Percentiles rank a stretch among this genome's conserved stretches.
These are phyloP conservation scores for Patella vulgata DNA, from an alignment of 1,140 invertebrate species.

Conservation along the genomic window DNA sequence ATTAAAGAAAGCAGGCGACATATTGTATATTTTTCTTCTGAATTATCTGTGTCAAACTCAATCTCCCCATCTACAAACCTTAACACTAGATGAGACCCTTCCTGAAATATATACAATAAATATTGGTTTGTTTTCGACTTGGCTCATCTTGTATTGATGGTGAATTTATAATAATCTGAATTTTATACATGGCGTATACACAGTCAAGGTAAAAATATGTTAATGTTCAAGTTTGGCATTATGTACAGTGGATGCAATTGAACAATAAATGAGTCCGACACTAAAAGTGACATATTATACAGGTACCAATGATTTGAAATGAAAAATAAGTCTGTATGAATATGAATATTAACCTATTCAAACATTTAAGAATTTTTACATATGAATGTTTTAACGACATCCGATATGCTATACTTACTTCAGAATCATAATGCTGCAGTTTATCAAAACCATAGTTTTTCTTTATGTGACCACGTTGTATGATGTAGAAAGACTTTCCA, in stretches of 20 bases:
- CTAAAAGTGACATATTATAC: not conserved
- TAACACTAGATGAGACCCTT: slow-evolving; percentile 39
- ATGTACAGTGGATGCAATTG: not conserved
- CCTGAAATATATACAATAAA: slow-evolving; percentile 19
- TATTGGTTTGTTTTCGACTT: not conserved
- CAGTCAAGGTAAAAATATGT: not conserved
- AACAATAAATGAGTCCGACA: not conserved
- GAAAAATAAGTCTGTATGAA: too few species aligned
- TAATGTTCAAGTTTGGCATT: too few species aligned
- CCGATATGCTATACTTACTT: slow-evolving; percentile 21
- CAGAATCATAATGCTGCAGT: slow-evolving; percentile 41
- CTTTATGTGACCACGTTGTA: slow-evolving; percentile 41
- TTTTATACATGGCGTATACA: not conserved
- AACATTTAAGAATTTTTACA: too few species aligned
- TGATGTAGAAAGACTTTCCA: slow-evolving; percentile 32
- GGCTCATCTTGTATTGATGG: not conserved
- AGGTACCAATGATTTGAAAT: too few species aligned
- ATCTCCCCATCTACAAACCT: slow-evolving; percentile 32
- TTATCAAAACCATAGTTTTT: slow-evolving; percentile 31
- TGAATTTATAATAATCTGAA: not conserved
- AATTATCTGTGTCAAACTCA: slow-evolving; percentile 45
- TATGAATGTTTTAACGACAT: too few species aligned
- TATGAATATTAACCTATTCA: too few species aligned
- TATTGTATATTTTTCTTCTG: slow-evolving; percentile 48
- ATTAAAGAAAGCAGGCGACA: slow-evolving; percentile 43